A percentile compares a stretch with the other conserved stretches of the same genome.
phyloP scores from a whole-genome alignment of 2,888 invertebrate species.

The Polydrusus pterygomalis region DNA sequence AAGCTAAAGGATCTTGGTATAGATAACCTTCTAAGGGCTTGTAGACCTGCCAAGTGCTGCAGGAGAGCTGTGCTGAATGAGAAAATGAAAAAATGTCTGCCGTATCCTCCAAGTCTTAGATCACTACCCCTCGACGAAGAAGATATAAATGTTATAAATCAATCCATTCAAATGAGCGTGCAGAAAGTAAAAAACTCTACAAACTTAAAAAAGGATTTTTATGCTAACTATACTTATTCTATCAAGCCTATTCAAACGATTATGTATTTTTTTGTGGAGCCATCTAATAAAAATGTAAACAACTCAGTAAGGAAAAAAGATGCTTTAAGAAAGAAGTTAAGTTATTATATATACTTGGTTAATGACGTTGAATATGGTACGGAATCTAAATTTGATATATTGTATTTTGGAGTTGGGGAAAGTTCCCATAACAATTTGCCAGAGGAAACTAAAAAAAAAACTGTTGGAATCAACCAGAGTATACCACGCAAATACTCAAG shows the following conservation, averaged over 20 bases:
- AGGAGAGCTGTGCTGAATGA: conserved; percentile 63
- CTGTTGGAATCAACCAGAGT: not conserved
- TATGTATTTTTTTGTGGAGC: conserved; percentile 42
- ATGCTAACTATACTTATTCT: conserved; percentile 17
- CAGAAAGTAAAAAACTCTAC: conserved; percentile 59
- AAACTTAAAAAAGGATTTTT: conserved; percentile 34
- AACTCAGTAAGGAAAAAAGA: not conserved
- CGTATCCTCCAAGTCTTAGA: conserved; percentile 63
- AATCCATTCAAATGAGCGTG: conserved; percentile 62
- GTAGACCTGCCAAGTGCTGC: conserved; percentile 64
- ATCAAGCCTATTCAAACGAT: conserved; percentile 35
- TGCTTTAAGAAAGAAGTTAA: conserved; percentile 33
- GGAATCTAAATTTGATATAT: conserved; percentile 26
- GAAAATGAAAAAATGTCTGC: conserved; percentile 60
- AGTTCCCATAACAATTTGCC: conserved; percentile 4
- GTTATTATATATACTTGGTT: conserved; percentile 55
- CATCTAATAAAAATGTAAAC: not conserved
- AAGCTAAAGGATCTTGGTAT: conserved; percentile 62
- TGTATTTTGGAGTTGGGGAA: conserved; percentile 49
- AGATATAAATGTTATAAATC: conserved; percentile 61
- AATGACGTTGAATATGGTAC: conserved; percentile 31
- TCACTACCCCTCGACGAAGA: conserved; percentile 62
- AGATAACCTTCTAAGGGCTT: conserved; percentile 63
- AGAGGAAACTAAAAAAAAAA: conserved; percentile 2
- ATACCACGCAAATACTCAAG: not conserved